These are phyloP conservation scores for Pluvianellus socialis DNA, from an alignment of 2,113 vertebrate species.

Conservation along the genomic window DNA sequence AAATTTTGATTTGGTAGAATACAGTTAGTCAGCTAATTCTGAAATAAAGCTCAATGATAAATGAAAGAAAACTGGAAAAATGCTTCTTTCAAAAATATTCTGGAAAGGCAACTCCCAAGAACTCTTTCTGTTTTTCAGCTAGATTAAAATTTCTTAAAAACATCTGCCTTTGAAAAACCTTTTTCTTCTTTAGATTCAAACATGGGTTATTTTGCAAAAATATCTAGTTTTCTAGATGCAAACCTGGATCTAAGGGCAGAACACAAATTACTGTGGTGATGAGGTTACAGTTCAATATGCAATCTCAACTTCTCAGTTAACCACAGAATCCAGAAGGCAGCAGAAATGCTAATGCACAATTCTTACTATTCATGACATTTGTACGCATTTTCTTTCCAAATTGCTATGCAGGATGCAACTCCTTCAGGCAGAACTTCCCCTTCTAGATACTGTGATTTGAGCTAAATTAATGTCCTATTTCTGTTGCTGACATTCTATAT, in stretches of 20 bases:
- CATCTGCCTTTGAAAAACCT: not conserved
- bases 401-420: not conserved
- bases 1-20: not conserved
- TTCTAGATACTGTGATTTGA: not conserved
- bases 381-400: not conserved
- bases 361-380: not conserved
- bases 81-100: not conserved
- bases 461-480: slow-evolving; percentile 47
- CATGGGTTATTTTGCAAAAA: not conserved
- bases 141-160: not conserved
- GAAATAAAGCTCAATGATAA: not conserved
- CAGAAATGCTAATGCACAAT: not conserved
- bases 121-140: not conserved
- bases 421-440: not conserved
- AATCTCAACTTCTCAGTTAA: not conserved
- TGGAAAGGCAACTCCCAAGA: not conserved
- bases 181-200: not conserved
- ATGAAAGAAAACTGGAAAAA: not conserved
- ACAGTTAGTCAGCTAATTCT: not conserved
- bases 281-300: not conserved
- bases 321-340: not conserved
- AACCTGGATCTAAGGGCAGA: not conserved
- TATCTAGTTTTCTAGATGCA: not conserved
- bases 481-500: slow-evolving; percentile 1
- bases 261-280: not conserved